A percentile compares a stretch with the other conserved stretches of the same genome.
phyloP scores from a whole-genome alignment of 2,888 invertebrate species.

The Phortica okadai region DNA sequence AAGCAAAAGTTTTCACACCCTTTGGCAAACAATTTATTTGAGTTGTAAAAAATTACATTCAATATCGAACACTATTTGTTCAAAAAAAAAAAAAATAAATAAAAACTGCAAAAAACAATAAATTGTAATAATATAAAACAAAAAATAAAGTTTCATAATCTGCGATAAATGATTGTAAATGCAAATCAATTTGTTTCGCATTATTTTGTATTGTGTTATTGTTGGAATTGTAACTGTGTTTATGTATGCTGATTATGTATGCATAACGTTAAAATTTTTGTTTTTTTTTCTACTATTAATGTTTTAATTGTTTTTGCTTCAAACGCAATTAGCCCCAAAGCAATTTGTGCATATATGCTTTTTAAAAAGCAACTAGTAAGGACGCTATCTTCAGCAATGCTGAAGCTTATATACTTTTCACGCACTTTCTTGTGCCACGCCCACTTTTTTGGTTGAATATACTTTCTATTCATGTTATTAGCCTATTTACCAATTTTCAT shows the following conservation, averaged over 20 bases:
- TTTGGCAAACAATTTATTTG: background rate
- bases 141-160: conserved; percentile 6
- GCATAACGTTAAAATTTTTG: background rate
- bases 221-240: background rate
- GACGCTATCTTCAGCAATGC: no score
- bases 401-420: no score
- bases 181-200: background rate
- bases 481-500: no score
- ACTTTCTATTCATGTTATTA: no score
- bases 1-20: background rate
- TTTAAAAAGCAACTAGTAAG: background rate
- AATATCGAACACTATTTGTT: background rate
- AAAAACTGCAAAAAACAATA: background rate
- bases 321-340: conserved; percentile 7
- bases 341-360: background rate
- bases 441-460: no score
- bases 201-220: conserved; percentile 5
- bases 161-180: conserved; percentile 16
- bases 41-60: background rate
- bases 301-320: background rate
- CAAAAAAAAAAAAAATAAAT: background rate
- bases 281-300: background rate
- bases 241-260: background rate
- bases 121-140: background rate
- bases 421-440: no score